phyloP scores from a whole-genome alignment of 2,888 invertebrate species.

The Ferrisia virgata region DNA sequence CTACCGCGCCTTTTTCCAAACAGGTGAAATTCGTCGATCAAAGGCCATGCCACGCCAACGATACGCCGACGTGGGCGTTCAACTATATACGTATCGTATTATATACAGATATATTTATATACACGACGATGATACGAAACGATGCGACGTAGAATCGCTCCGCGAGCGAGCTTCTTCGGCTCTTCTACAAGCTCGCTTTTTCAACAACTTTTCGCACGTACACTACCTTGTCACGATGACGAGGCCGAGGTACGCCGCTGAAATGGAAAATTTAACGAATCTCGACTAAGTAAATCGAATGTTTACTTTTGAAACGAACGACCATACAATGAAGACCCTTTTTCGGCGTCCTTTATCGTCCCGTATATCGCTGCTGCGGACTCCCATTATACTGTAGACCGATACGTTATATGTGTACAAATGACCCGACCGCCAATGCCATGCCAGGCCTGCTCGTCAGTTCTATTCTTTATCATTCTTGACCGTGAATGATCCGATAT shows the following conservation, averaged over 20 bases:
- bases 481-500: background rate
- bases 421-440: too few relatives aligned
- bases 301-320: background rate
- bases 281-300: background rate
- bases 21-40: constrained; percentile 9
- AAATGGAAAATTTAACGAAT: background rate
- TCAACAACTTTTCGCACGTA: background rate
- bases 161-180: too few relatives aligned
- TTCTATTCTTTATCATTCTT: background rate
- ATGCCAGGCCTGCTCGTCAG: too few relatives aligned
- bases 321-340: background rate
- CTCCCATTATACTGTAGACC: too few relatives aligned
- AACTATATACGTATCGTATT: background rate
- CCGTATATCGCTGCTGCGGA: background rate
- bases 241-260: background rate
- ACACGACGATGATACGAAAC: background rate
- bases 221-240: too few relatives aligned
- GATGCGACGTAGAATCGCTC: too few relatives aligned
- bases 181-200: too few relatives aligned
- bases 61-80: background rate
- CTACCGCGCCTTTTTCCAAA: background rate
- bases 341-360: background rate
- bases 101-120: background rate
- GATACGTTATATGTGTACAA: too few relatives aligned
- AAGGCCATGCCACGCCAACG: background rate